These are phyloP conservation scores for Poeciliopsis occidentalis DNA, from an alignment of 2,113 vertebrate species.

Conservation along the genomic window DNA sequence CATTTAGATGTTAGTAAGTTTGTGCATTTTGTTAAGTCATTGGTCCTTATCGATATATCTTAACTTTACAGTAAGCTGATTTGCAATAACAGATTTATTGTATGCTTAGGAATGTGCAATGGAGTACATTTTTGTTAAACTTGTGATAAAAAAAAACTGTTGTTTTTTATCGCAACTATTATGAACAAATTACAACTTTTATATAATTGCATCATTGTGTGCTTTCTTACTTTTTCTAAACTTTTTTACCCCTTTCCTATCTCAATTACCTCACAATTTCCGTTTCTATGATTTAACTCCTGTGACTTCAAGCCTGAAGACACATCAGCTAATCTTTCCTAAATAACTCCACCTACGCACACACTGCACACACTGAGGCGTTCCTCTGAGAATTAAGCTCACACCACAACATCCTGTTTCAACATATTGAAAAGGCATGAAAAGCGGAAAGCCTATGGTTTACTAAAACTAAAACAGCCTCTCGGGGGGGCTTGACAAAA, in stretches of 20 bases:
- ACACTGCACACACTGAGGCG: neutral
- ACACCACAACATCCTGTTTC: constrained; percentile 68
- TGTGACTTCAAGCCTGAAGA: neutral
- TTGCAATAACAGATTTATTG: too few species aligned
- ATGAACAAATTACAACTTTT: neutral
- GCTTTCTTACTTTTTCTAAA: neutral
- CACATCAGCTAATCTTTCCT: neutral
- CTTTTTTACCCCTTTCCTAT: neutral
- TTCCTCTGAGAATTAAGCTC: constrained; percentile 5
- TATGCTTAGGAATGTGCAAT: too few species aligned
- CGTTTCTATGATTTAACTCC: neutral
- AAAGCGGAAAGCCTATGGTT: constrained; percentile 9
- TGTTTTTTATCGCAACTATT: too few species aligned
- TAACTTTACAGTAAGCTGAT: too few species aligned
- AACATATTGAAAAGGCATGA: constrained; percentile 23
- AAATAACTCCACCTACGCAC: constrained; percentile 8
- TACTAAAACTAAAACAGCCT: neutral
- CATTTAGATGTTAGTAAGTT: too few species aligned
- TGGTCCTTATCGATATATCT: too few species aligned
- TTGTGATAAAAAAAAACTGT: neutral
- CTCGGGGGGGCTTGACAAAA: neutral
- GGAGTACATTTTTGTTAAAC: too few species aligned
- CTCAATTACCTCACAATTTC: neutral
- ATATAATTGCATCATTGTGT: neutral
- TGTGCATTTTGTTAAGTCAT: too few species aligned